phyloP scores from a whole-genome alignment of 2,113 vertebrate species.

The Entosphenus tridentatus region DNA sequence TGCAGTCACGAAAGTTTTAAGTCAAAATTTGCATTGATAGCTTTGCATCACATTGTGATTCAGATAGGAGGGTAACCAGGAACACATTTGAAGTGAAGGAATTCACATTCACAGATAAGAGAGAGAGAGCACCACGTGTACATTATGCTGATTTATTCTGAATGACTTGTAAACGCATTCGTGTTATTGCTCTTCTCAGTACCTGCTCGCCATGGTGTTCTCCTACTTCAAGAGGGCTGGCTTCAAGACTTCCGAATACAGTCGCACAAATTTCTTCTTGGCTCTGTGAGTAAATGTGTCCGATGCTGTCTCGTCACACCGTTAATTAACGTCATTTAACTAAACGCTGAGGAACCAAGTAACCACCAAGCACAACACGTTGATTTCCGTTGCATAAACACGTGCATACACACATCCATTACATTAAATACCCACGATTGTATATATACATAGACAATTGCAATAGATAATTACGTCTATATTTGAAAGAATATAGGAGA shows the following conservation, averaged over 20 bases:
- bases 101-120: too few species aligned
- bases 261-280: slow-evolving; percentile 68
- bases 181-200: slow-evolving; percentile 28
- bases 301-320: too few species aligned
- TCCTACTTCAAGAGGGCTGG: slow-evolving; percentile 89
- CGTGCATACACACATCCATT: background rate
- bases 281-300: slow-evolving; percentile 52
- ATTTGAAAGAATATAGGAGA: background rate
- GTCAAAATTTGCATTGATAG: too few species aligned
- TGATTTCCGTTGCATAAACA: background rate
- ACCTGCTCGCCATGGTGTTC: slow-evolving; percentile 91
- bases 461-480: background rate
- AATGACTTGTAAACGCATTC: background rate
- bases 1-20: too few species aligned
- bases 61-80: too few species aligned
- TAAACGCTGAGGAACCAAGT: background rate
- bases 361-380: background rate
- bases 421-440: accelerated
- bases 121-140: too few species aligned
- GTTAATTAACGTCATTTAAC: background rate
- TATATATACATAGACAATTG: background rate
- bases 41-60: too few species aligned
- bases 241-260: slow-evolving; percentile 51
- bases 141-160: too few species aligned
- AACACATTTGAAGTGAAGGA: too few species aligned